Evolutionary conservation across 2,113 vertebrate species (phyloP).

Genomic region (Sylvietta virens): DNA sequence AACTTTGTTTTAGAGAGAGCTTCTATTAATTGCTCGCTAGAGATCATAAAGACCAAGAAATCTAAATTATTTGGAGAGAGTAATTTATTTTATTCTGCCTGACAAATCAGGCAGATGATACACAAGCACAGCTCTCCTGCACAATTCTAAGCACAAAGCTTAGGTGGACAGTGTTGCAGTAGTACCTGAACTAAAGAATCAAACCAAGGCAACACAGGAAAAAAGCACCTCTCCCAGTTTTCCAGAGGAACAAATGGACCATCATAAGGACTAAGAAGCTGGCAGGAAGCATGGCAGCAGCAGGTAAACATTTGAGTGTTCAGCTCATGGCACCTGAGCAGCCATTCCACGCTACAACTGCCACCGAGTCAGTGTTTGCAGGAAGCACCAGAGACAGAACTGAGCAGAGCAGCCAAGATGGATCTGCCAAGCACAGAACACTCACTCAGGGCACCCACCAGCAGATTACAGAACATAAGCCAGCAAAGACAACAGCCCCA

Average conservation of each 20-base stretch:
- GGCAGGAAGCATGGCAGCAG: neutral
- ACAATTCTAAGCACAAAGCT: neutral
- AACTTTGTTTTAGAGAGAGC: neutral
- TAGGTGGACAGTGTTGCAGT: neutral
- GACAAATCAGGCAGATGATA: neutral
- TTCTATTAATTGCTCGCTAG: neutral
- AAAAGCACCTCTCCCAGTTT: neutral
- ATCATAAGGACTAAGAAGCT: neutral
- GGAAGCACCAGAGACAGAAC: neutral
- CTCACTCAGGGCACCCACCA: constrained; percentile 14
- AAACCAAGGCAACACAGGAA: neutral
- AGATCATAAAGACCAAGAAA: neutral
- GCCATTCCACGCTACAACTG: neutral
- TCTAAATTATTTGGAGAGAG: neutral
- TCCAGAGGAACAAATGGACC: neutral
- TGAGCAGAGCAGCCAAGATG: neutral
- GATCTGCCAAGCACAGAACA: constrained; percentile 27
- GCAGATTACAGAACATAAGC: constrained; percentile 46
- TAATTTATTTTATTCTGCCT: neutral
- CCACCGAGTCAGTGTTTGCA: neutral
- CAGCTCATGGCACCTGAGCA: neutral
- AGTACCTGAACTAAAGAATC: neutral
- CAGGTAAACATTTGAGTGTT: neutral
- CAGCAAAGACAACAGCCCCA: constrained; percentile 30
- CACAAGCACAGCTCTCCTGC: neutral